Evolutionary conservation across 1,140 invertebrate species (phyloP).

Genomic region (Drosophila micromelanica): DNA sequence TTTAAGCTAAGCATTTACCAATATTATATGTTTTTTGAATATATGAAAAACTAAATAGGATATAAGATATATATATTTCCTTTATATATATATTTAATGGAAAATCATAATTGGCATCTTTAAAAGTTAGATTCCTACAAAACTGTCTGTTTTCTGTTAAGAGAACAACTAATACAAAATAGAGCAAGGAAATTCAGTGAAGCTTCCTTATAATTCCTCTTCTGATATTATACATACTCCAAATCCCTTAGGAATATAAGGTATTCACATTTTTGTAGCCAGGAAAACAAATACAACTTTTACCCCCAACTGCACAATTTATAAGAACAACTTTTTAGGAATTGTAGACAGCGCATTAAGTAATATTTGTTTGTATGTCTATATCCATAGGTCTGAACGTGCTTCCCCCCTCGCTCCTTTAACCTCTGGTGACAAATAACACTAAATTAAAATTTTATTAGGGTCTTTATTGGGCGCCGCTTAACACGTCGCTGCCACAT

Average conservation of each 20-base stretch:
- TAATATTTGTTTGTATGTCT: conserved; percentile 14
- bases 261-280: conserved; percentile 8
- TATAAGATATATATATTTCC: no score
- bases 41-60: no score
- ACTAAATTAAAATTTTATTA: conserved; percentile 83
- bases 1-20: no score
- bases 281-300: conserved; percentile 30
- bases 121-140: no score
- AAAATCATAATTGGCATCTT: no score
- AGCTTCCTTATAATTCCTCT: not conserved
- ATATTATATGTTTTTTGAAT: no score
- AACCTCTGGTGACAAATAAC: conserved; percentile 79
- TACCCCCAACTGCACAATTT: conserved; percentile 7
- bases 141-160: no score
- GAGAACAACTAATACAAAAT: no score
- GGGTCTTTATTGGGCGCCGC: conserved; percentile 77
- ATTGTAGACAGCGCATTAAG: conserved; percentile 46
- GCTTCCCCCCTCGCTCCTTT: not conserved
- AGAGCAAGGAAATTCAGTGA: no score
- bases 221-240: not conserved
- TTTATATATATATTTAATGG: no score
- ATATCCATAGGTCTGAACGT: conserved; percentile 12
- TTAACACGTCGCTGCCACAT: conserved; percentile 52
- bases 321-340: conserved; percentile 16
- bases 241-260: conserved; percentile 11